phyloP scores from a whole-genome alignment of 35 echinoderm and acorn worm genomes.

The Ptychodera flava region DNA sequence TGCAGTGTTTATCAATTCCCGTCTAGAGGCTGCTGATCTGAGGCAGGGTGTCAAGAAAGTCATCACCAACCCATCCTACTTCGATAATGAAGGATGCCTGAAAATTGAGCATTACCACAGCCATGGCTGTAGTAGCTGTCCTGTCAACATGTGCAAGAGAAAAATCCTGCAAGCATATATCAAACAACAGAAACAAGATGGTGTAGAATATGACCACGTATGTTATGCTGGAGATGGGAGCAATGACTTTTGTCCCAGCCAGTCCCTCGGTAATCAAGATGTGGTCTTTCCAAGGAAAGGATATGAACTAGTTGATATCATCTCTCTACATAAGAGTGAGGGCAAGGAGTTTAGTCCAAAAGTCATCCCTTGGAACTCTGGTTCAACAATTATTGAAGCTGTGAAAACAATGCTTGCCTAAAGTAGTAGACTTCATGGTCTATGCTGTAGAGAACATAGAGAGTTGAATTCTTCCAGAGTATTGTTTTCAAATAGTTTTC shows the following conservation, averaged over 20 bases:
- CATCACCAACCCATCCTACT: constrained; percentile 56
- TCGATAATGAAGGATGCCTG: constrained; percentile 38
- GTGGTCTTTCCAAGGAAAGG: constrained; percentile 56
- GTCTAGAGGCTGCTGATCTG: constrained; percentile 12
- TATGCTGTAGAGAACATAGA: no score
- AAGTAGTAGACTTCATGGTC: no score
- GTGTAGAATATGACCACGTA: constrained; percentile 29
- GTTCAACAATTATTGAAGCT: background rate
- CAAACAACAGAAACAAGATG: constrained; percentile 6
- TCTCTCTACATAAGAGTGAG: background rate
- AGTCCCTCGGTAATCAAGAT: constrained; percentile 27
- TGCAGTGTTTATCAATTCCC: constrained; percentile 43
- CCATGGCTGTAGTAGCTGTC: constrained; percentile 43
- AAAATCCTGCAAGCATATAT: constrained; percentile 26
- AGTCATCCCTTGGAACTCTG: background rate
- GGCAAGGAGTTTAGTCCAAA: background rate
- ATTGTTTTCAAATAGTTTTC: no score
- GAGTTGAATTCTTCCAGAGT: no score
- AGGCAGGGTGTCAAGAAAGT: constrained; percentile 8
- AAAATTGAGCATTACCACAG: constrained; percentile 38
- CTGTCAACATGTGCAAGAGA: constrained; percentile 59
- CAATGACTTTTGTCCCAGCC: constrained; percentile 64
- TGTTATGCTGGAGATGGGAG: constrained; percentile 54
- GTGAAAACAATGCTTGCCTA: no score
- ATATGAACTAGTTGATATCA: constrained; percentile 24